Conservation (phyloP, 2,797 vertebrate species). For the Trichosurus vulpecula region DNA sequence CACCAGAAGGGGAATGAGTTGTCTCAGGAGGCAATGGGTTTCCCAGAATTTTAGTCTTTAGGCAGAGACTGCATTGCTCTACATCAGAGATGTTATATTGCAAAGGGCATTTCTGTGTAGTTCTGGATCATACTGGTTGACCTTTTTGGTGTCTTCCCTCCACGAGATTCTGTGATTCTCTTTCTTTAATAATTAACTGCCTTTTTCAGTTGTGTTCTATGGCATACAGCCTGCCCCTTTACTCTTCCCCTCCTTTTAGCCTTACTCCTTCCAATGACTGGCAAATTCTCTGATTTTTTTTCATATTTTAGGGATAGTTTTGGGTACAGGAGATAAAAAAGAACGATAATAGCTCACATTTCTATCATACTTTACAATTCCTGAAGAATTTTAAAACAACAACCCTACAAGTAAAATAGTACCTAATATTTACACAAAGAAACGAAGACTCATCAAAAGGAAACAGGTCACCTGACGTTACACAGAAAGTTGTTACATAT, state of each 20-base stretch:
- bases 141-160: background rate
- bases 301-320: background rate
- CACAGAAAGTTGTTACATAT: background rate
- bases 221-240: background rate
- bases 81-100: background rate
- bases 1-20: background rate
- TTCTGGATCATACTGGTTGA: background rate
- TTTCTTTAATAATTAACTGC: background rate
- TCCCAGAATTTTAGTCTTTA: background rate
- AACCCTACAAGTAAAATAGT: background rate
- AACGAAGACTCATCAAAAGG: background rate
- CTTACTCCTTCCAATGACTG: background rate
- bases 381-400: too few species aligned
- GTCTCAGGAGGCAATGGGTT: background rate
- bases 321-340: background rate
- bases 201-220: background rate
- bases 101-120: background rate
- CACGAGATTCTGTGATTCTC: background rate
- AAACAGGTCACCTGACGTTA: background rate
- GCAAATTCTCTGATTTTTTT: background rate
- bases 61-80: background rate
- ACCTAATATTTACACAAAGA: background rate
- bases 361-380: too few species aligned
- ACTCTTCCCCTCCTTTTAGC: background rate
- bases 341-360: background rate